Evolutionary conservation across 2,888 invertebrate genomes (phyloP).

Genomic region (Anthrax anthrax): DNA sequence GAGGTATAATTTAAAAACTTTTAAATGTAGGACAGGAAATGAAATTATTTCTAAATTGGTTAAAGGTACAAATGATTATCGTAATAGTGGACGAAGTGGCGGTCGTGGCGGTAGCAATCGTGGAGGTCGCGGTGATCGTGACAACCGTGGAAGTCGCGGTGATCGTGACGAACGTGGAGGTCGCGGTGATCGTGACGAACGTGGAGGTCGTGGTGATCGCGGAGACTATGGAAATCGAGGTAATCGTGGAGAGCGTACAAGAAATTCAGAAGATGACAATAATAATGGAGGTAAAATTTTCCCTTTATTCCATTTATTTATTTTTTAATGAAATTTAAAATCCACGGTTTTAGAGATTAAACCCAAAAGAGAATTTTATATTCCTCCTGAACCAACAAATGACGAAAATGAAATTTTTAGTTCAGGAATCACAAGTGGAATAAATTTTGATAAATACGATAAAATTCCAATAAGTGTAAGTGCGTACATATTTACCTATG

Average conservation of each 20-base stretch:
- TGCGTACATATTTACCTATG: neutral
- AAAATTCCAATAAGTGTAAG: conserved; percentile 72
- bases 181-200: conserved; percentile 16
- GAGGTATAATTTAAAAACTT: neutral
- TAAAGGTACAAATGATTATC: conserved; percentile 21
- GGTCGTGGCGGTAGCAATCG: conserved; percentile 8
- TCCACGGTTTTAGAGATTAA: conserved; percentile 24
- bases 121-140: conserved; percentile 8
- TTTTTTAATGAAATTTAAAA: neutral
- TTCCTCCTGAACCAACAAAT: conserved; percentile 58
- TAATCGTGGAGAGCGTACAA: conserved; percentile 7
- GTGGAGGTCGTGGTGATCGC: conserved; percentile 14
- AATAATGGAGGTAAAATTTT: conserved; percentile 4
- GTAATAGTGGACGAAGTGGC: conserved; percentile 26
- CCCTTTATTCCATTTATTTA: neutral
- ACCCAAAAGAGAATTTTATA: conserved; percentile 44
- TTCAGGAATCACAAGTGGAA: conserved; percentile 59
- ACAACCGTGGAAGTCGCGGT: conserved; percentile 29
- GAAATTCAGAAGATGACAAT: conserved; percentile 6
- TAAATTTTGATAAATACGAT: conserved; percentile 85
- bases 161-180: conserved; percentile 25
- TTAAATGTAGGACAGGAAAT: too few species aligned
- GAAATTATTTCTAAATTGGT: neutral
- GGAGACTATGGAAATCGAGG: conserved; percentile 12
- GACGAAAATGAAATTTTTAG: conserved; percentile 58